Evolutionary conservation across 2,888 invertebrate species (phyloP), one percentile per base, ranked within the genome.

Genomic region (Tanytarsus gracilentus): DNA sequence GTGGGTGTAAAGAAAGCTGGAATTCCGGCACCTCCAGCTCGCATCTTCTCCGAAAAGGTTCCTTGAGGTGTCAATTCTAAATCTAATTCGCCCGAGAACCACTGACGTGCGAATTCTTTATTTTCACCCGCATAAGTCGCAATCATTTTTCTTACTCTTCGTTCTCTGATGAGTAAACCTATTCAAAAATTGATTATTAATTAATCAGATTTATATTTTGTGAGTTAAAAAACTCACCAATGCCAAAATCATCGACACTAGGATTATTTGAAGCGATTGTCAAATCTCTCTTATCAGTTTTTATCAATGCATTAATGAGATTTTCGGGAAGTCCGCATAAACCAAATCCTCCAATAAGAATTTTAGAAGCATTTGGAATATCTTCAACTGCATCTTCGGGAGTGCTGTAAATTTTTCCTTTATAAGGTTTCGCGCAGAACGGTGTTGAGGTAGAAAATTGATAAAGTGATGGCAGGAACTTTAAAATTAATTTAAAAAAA

Each of bases 91-190:
- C 99, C 99, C 63, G 76, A 78, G 61, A 99, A 77, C 74, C 90
- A 99, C 70, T 98, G 98, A 64, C 88, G 81, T 70, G 95, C 97
- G 75, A 99, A 93, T 75, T 97, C 97, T 6, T 86, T 88, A 80
- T 99, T 99, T 77, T 99, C 99, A 11, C 99, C 99, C 29, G 99
- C 97, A 78, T 99, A 99, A 0, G 98, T 98, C 0, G 94, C 80
- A 65, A 99, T 92, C 85, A 99, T 93, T 65, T 95, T 80, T 69
- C 89, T 88, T 48, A 99, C 82, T 77, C 91, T 92, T 67, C 83
- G 86, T 65, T 85, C 83, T 71, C 88, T 85, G 11, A 99, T 77
- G 58, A 99, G 77, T 53, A 94, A 76, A 11, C 99, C 99, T 39
- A 99, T 69, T 96, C 96, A 8, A 96, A 88, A 33, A 99, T 93